Evolutionary conservation across 2,797 vertebrate genomes (phyloP).

Genomic region (Alauda arvensis): DNA sequence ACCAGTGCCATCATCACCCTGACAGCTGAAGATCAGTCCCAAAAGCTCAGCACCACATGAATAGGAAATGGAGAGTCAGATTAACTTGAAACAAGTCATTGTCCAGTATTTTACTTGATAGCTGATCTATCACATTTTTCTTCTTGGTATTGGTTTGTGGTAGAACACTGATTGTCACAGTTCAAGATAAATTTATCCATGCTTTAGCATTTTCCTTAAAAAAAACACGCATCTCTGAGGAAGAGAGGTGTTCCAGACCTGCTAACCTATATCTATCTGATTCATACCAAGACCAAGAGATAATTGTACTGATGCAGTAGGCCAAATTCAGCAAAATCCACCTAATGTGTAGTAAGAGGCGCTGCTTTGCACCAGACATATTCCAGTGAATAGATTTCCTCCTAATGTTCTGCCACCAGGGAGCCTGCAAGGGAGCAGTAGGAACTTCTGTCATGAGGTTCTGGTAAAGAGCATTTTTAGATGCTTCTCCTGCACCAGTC

Average conservation of each 20-base stretch:
- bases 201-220: background rate
- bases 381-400: background rate
- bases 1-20: background rate
- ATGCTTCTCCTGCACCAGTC: background rate
- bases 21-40: background rate
- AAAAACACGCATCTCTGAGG: background rate
- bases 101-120: background rate
- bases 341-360: background rate
- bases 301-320: background rate
- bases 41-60: background rate
- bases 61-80: background rate
- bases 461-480: background rate
- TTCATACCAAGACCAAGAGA: background rate
- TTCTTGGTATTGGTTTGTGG: background rate
- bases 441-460: background rate
- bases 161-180: background rate
- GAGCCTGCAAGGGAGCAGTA: background rate
- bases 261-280: background rate
- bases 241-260: background rate
- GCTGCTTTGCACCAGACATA: background rate
- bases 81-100: background rate
- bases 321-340: background rate
- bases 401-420: background rate
- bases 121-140: background rate
- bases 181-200: background rate